Evolutionary conservation across 2,797 vertebrate species (phyloP).

Genomic region (Melopsittacus undulatus): DNA sequence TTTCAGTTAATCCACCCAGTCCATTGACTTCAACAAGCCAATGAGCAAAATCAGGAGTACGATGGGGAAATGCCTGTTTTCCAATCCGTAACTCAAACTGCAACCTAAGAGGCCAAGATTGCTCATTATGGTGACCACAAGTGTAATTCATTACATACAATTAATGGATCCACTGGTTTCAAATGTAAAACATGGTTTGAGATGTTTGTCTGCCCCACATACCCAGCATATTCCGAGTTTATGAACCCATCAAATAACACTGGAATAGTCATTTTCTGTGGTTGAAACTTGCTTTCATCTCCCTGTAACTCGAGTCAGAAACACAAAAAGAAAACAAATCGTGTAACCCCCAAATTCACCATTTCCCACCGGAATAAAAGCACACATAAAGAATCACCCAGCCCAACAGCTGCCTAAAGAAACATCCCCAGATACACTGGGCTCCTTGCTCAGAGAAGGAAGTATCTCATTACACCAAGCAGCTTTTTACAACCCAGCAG

Average conservation of each 20-base stretch:
- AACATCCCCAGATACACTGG: neutral
- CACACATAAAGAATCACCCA: neutral
- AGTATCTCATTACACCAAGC: constrained; percentile 3
- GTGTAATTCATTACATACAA: neutral
- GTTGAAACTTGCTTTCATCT: neutral
- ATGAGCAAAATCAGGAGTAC: neutral
- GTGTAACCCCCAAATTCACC: neutral
- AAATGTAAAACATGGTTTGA: neutral
- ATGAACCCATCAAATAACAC: neutral
- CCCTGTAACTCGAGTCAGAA: neutral
- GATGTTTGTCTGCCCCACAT: neutral
- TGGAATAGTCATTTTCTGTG: neutral
- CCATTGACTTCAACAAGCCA: neutral
- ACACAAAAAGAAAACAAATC: neutral
- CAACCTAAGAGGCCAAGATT: neutral
- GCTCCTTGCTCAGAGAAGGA: too few species aligned
- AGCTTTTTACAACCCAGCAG: constrained; percentile 8
- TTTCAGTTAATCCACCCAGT: neutral
- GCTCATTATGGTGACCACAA: neutral
- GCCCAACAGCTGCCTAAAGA: constrained; percentile 40
- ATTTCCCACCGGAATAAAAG: constrained; percentile 23
- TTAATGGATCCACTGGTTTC: neutral
- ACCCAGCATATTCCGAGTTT: neutral
- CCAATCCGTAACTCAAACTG: neutral
- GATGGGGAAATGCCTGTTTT: neutral